phyloP scores from a whole-genome alignment of 1,140 invertebrate genomes.

The Proctacanthus coquilletti region DNA sequence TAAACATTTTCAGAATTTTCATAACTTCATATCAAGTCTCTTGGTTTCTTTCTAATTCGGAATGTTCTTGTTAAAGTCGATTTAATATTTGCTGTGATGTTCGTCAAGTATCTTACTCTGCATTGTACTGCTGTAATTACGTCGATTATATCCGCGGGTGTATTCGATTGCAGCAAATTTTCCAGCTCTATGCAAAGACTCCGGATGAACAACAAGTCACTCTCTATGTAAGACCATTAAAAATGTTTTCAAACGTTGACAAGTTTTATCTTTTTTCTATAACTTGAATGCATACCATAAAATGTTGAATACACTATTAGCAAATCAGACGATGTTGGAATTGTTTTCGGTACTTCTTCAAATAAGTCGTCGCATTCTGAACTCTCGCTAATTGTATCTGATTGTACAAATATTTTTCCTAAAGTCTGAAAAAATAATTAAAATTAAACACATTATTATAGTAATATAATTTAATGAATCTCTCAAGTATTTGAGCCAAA shows the following conservation, averaged over 20 bases:
- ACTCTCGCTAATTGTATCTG: constrained; percentile 17
- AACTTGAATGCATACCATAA: constrained; percentile 36
- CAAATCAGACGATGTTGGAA: constrained; percentile 55
- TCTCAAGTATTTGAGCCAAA: no score
- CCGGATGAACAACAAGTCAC: constrained; percentile 65
- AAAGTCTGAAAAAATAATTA: no score
- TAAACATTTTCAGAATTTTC: no score
- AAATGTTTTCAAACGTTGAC: no score
- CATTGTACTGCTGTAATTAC: constrained; percentile 49
- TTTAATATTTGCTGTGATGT: constrained; percentile 55
- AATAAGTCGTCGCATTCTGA: constrained; percentile 6
- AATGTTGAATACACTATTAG: constrained; percentile 58
- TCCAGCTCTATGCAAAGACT: constrained; percentile 42
- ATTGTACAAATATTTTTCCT: no score
- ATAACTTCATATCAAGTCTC: no score
- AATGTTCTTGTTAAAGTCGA: constrained; percentile 50
- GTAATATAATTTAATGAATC: no score
- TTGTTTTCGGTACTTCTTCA: constrained; percentile 32
- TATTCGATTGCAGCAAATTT: constrained; percentile 19
- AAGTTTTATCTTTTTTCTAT: no score
- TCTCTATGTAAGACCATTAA: constrained; percentile 51
- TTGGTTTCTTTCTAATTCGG: no score
- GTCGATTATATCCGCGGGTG: constrained; percentile 39
- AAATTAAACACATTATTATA: no score
- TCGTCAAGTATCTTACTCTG: constrained; percentile 46